Evolutionary conservation across 2,888 invertebrate genomes (phyloP).

Genomic region (Volucella bombylans): DNA sequence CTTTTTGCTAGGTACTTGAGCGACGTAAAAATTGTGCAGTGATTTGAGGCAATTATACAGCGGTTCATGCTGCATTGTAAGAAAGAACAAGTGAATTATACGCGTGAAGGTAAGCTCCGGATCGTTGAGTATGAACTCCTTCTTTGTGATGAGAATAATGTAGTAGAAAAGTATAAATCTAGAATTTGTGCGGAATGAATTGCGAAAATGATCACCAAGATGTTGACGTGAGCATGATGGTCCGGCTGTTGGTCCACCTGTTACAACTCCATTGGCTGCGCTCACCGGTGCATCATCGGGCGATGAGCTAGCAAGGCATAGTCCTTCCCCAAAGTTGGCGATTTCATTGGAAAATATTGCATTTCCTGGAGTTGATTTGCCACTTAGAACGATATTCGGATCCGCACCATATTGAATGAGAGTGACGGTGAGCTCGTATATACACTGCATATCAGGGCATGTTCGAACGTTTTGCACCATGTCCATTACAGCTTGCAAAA

Average conservation of each 20-base stretch:
- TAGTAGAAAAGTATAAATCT: conserved; percentile 87
- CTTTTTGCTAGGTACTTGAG: conserved; percentile 85
- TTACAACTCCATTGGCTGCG: conserved; percentile 66
- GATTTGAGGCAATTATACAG: conserved; percentile 88
- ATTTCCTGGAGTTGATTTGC: conserved; percentile 81
- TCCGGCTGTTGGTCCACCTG: conserved; percentile 69
- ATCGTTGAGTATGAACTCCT: conserved; percentile 86
- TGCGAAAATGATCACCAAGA: conserved; percentile 80
- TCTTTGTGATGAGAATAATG: conserved; percentile 87
- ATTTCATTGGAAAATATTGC: conserved; percentile 82
- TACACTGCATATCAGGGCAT: conserved; percentile 87
- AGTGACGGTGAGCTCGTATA: conserved; percentile 87
- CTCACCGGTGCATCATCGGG: conserved; percentile 69
- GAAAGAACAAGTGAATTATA: conserved; percentile 86
- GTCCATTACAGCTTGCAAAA: conserved; percentile 87
- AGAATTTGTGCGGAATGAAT: conserved; percentile 82
- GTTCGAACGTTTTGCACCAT: conserved; percentile 88
- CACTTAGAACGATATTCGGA: conserved; percentile 86
- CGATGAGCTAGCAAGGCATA: conserved; percentile 75
- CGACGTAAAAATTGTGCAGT: conserved; percentile 86
- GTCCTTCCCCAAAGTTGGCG: conserved; percentile 80
- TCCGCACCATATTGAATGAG: conserved; percentile 89
- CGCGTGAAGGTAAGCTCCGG: conserved; percentile 86
- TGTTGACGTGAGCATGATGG: conserved; percentile 75
- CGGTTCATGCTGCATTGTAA: conserved; percentile 87